phyloP scores from a whole-genome alignment of 2,888 invertebrate species.

The Tinea trinotella region DNA sequence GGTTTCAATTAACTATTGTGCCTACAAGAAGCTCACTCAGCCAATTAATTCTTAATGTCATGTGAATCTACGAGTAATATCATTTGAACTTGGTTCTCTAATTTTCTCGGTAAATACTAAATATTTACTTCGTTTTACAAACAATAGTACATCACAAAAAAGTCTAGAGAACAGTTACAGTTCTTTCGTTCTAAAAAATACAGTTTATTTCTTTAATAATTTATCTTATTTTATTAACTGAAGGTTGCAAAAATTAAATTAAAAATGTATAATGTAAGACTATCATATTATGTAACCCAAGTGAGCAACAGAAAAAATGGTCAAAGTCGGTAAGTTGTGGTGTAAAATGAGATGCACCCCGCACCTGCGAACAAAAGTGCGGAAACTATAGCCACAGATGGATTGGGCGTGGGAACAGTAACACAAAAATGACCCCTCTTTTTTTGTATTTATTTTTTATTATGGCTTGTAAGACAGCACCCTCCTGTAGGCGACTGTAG shows the following conservation, averaged over 20 bases:
- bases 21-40: background rate
- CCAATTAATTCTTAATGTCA: conserved; percentile 12
- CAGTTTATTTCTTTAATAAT: background rate
- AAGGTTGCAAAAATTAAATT: background rate
- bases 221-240: background rate
- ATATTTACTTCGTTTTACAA: background rate
- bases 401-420: conserved; percentile 20
- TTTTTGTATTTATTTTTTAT: too few relatives aligned
- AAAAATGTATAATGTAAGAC: background rate
- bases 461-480: too few relatives aligned
- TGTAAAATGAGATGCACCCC: conserved; percentile 22
- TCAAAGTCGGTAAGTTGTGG: conserved; percentile 14
- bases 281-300: background rate
- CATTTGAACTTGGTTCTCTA: background rate
- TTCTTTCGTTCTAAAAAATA: background rate
- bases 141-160: too few relatives aligned
- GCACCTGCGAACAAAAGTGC: conserved; percentile 19
- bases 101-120: background rate
- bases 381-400: conserved; percentile 16
- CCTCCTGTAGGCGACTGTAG: too few relatives aligned
- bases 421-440: background rate
- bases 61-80: conserved; percentile 6
- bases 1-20: conserved; percentile 14
- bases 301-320: conserved; percentile 4
- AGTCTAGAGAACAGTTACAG: background rate